phyloP scores from a whole-genome alignment of 1,140 invertebrate genomes.

The Scaptomyza graminum region DNA sequence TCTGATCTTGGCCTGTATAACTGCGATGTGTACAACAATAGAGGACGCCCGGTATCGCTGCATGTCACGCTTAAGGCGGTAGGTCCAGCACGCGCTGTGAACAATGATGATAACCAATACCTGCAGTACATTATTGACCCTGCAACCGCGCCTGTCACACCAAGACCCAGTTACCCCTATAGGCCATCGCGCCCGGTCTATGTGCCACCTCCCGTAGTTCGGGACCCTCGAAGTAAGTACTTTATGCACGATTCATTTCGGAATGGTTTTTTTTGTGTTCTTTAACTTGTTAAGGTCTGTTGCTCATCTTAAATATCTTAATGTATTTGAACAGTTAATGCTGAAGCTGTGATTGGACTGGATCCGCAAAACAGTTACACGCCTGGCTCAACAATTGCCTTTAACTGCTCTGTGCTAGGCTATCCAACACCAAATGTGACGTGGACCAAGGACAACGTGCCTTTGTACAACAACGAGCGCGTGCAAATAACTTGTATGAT shows the following conservation, averaged over 20 bases:
- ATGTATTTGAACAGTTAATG: slow-evolving; percentile 85
- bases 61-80: slow-evolving; percentile 89
- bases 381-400: slow-evolving; percentile 87
- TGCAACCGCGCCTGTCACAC: slow-evolving; percentile 75
- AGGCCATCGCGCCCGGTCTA: slow-evolving; percentile 76
- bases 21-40: slow-evolving; percentile 94
- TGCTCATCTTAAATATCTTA: neutral
- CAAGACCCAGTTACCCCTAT: slow-evolving; percentile 83
- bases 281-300: neutral
- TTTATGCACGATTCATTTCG: slow-evolving; percentile 46
- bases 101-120: slow-evolving; percentile 85
- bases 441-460: slow-evolving; percentile 91
- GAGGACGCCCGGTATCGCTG: slow-evolving; percentile 90
- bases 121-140: slow-evolving; percentile 85
- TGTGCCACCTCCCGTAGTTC: slow-evolving; percentile 52
- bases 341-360: slow-evolving; percentile 86
- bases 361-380: slow-evolving; percentile 85
- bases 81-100: slow-evolving; percentile 85
- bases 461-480: slow-evolving; percentile 61
- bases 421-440: slow-evolving; percentile 89
- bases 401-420: slow-evolving; percentile 91
- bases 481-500: slow-evolving; percentile 75
- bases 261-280: slow-evolving; percentile 26
- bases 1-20: slow-evolving; percentile 92
- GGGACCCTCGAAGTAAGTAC: slow-evolving; percentile 58